These are phyloP conservation scores for Muscidifurax raptorellus DNA, from an alignment of 1,140 invertebrate genomes.

Conservation along the genomic window DNA sequence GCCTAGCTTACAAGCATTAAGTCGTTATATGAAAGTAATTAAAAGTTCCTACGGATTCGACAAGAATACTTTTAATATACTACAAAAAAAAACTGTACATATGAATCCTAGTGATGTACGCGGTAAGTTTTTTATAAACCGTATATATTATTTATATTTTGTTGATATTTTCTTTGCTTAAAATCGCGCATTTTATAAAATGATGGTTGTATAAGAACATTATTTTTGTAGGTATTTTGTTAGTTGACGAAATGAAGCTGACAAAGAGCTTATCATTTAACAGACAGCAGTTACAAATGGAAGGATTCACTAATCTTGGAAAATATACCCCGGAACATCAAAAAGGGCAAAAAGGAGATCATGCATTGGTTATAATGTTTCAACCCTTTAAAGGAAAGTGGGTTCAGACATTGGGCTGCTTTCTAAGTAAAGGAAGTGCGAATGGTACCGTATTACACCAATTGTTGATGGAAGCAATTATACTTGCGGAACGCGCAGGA, in stretches of 20 bases:
- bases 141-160: not conserved
- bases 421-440: slow-evolving; percentile 57
- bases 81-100: too few species aligned
- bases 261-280: slow-evolving; percentile 10
- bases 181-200: too few species aligned
- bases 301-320: too few species aligned
- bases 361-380: too few species aligned
- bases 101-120: not conserved
- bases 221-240: not conserved
- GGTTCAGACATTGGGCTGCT: slow-evolving; percentile 55
- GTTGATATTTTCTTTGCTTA: not conserved
- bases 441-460: slow-evolving; percentile 52
- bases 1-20: not conserved
- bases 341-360: too few species aligned
- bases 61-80: not conserved
- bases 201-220: too few species aligned
- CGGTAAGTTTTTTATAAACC: not conserved
- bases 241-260: too few species aligned
- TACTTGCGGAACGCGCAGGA: slow-evolving; percentile 45
- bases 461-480: slow-evolving; percentile 46
- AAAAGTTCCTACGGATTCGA: not conserved
- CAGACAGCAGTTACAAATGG: not conserved
- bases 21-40: not conserved
- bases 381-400: too few species aligned
- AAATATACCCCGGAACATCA: too few species aligned